Evolutionary conservation across 1,140 invertebrate species (phyloP).

Genomic region (Drosophila fuyamai): DNA sequence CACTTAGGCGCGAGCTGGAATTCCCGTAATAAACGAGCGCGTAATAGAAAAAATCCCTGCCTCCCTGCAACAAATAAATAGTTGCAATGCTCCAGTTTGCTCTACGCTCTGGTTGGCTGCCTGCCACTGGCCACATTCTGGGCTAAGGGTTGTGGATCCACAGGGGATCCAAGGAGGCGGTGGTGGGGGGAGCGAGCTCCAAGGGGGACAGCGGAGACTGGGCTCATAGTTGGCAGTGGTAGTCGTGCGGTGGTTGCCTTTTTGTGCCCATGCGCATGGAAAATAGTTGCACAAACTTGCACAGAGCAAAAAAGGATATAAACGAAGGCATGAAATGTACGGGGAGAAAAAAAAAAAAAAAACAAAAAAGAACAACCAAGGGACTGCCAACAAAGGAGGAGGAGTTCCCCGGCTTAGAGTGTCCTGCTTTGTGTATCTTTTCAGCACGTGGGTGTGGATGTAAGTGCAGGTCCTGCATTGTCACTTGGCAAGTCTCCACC

Average conservation of each 20-base stretch:
- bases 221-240: constrained; percentile 29
- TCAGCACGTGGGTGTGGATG: constrained; percentile 11
- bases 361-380: constrained; percentile 30
- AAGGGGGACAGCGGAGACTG: constrained; percentile 13
- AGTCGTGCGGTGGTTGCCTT: constrained; percentile 66
- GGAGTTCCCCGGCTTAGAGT: constrained; percentile 31
- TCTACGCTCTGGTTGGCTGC: constrained; percentile 79
- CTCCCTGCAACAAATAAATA: constrained; percentile 70
- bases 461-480: constrained; percentile 36
- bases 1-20: constrained; percentile 62
- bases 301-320: constrained; percentile 48
- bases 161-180: not conserved
- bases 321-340: constrained; percentile 44
- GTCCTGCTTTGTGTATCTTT: constrained; percentile 36
- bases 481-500: constrained; percentile 51
- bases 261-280: constrained; percentile 82
- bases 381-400: constrained; percentile 44
- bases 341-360: constrained; percentile 36
- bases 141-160: constrained; percentile 27
- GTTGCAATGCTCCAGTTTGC: constrained; percentile 78
- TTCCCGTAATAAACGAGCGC: constrained; percentile 79
- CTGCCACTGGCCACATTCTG: constrained; percentile 53
- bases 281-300: constrained; percentile 81
- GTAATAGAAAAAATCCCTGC: constrained; percentile 71
- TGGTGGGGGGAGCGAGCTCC: not conserved